A percentile compares a stretch with the other conserved stretches of the same genome.
Evolutionary conservation across 2,113 vertebrate species (phyloP).

Genomic region (Mohoua ochrocephala): DNA sequence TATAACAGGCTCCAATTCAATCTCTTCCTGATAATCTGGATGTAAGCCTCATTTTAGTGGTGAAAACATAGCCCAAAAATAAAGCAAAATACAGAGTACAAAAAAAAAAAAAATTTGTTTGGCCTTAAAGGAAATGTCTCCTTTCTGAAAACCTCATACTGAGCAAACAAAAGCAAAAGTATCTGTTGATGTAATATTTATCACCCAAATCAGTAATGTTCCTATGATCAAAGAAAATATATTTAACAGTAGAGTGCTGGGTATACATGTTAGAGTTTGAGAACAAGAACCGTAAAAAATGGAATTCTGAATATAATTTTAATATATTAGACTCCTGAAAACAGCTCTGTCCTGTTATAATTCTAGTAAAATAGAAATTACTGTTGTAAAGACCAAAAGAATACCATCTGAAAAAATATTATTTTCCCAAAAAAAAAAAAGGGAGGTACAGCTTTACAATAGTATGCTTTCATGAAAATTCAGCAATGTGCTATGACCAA

Average conservation of each 20-base stretch:
- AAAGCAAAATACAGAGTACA: neutral
- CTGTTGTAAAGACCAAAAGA: neutral
- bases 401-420: slow-evolving; percentile 18
- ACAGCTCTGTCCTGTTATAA: neutral
- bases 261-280: neutral
- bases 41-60: neutral
- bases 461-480: slow-evolving; percentile 6
- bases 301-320: slow-evolving; percentile 47
- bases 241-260: slow-evolving; percentile 19
- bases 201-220: slow-evolving; percentile 41
- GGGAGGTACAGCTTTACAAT: neutral
- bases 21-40: neutral
- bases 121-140: neutral
- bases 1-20: neutral
- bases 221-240: slow-evolving; percentile 55
- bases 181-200: slow-evolving; percentile 54
- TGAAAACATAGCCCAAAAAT: neutral
- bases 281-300: slow-evolving; percentile 20
- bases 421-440: neutral
- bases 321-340: slow-evolving; percentile 36
- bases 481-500: neutral
- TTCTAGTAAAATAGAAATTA: slow-evolving; percentile 25
- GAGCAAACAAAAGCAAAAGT: slow-evolving; percentile 43
- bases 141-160: slow-evolving; percentile 27
- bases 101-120: neutral